Evolutionary conservation across 2,888 invertebrate species (phyloP).

Genomic region (Mesorhabditis sp.): DNA sequence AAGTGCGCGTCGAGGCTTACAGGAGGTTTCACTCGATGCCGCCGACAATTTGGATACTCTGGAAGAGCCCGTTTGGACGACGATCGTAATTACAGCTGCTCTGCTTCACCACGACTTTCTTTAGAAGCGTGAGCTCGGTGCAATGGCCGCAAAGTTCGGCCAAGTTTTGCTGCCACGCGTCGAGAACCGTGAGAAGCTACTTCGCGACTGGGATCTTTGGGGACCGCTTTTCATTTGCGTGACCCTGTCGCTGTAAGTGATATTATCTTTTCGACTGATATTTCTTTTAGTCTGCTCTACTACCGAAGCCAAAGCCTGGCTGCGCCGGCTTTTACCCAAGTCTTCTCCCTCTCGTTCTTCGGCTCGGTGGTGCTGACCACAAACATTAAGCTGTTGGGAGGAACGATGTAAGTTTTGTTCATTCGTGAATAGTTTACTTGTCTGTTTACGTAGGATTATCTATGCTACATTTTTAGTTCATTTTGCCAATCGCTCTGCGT

Average conservation of each 20-base stretch:
- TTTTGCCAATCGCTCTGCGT: slow-evolving; percentile 87
- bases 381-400: slow-evolving; percentile 91
- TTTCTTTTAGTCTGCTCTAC: not conserved
- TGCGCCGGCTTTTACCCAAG: slow-evolving; percentile 68
- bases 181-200: slow-evolving; percentile 77
- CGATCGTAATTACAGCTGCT: slow-evolving; percentile 36
- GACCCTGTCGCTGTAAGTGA: slow-evolving; percentile 75
- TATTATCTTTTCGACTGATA: not conserved
- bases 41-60: slow-evolving; percentile 52
- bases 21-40: slow-evolving; percentile 40
- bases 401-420: slow-evolving; percentile 76
- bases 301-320: not conserved
- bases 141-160: slow-evolving; percentile 88
- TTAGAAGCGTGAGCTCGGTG: slow-evolving; percentile 83
- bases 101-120: slow-evolving; percentile 57
- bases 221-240: slow-evolving; percentile 93
- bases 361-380: slow-evolving; percentile 91
- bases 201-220: slow-evolving; percentile 99
- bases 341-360: slow-evolving; percentile 95
- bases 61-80: slow-evolving; percentile 57
- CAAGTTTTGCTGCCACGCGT: slow-evolving; percentile 80
- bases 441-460: slow-evolving; percentile 9
- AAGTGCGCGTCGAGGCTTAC: slow-evolving; percentile 19
- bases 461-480: slow-evolving; percentile 58
- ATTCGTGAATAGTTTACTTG: not conserved